Evolutionary conservation across 2,888 invertebrate genomes (phyloP).

Genomic region (Ectemnius lituratus): DNA sequence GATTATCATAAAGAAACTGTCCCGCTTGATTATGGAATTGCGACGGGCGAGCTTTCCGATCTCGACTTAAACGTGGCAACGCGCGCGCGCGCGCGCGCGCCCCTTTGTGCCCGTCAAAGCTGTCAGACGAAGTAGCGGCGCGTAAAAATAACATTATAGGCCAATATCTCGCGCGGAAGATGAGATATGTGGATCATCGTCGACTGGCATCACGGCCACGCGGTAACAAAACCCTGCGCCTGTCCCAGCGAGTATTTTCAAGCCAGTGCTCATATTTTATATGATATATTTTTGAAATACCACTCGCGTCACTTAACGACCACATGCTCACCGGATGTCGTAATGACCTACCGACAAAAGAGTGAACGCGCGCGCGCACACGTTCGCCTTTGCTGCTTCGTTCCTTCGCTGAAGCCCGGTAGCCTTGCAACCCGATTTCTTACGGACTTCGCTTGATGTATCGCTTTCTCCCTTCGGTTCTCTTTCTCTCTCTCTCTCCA

Average conservation of each 20-base stretch:
- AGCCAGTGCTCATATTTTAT: constrained; percentile 51
- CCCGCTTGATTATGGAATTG: constrained; percentile 3
- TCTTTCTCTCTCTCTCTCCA: background rate
- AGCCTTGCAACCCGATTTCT: constrained; percentile 12
- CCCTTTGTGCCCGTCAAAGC: constrained; percentile 24
- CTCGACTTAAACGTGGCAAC: background rate
- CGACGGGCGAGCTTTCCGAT: background rate
- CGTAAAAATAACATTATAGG: constrained; percentile 43
- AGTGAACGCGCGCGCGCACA: constrained; percentile 19
- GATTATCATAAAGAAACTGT: constrained; percentile 2
- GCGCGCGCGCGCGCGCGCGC: background rate
- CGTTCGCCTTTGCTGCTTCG: constrained; percentile 37
- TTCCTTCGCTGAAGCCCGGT: constrained; percentile 4
- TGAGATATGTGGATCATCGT: constrained; percentile 43
- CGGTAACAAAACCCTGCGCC: constrained; percentile 25
- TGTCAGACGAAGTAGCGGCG: constrained; percentile 32
- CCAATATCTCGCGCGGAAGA: constrained; percentile 38
- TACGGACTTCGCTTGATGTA: constrained; percentile 18
- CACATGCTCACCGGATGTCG: constrained; percentile 66
- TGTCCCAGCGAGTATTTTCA: constrained; percentile 39
- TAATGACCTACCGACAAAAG: constrained; percentile 69
- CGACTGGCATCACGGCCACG: constrained; percentile 33
- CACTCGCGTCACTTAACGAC: constrained; percentile 51
- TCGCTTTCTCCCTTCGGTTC: constrained; percentile 2
- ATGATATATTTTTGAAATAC: constrained; percentile 61